Conservation (phyloP, 2,113 vertebrate species). For the Murina feae region DNA sequence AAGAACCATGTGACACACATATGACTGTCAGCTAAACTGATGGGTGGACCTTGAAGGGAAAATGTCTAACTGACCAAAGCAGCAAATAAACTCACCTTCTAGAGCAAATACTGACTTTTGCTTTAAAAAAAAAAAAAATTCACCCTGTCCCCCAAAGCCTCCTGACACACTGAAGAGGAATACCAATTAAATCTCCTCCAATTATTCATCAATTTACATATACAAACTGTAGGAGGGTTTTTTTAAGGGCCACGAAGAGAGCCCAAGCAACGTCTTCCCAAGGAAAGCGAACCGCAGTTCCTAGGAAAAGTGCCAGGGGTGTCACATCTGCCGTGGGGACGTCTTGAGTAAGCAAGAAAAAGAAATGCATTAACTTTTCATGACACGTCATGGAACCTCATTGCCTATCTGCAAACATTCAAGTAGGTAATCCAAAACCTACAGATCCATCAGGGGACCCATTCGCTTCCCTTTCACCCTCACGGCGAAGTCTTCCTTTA, state of each 20-base stretch:
- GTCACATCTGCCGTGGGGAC: conserved; percentile 49
- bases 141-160: neutral
- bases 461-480: conserved; percentile 19
- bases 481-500: neutral
- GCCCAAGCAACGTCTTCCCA: conserved; percentile 11
- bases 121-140: neutral
- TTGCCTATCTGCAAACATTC: conserved; percentile 45
- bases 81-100: conserved; percentile 29
- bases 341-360: conserved; percentile 51
- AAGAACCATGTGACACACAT: conserved; percentile 94
- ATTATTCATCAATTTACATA: neutral
- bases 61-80: conserved; percentile 14
- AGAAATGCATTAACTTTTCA: conserved; percentile 62
- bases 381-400: conserved; percentile 58
- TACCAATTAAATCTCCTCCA: neutral
- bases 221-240: neutral
- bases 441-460: conserved; percentile 5
- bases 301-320: conserved; percentile 51
- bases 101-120: conserved; percentile 10
- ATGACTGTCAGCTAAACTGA: conserved; percentile 85
- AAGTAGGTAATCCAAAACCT: conserved; percentile 67
- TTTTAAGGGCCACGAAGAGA: neutral
- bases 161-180: neutral
- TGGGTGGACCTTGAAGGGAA: conserved; percentile 70
- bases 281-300: conserved; percentile 23